Conservation (phyloP, 1,140 invertebrate genomes). For the Arion vulgaris region DNA sequence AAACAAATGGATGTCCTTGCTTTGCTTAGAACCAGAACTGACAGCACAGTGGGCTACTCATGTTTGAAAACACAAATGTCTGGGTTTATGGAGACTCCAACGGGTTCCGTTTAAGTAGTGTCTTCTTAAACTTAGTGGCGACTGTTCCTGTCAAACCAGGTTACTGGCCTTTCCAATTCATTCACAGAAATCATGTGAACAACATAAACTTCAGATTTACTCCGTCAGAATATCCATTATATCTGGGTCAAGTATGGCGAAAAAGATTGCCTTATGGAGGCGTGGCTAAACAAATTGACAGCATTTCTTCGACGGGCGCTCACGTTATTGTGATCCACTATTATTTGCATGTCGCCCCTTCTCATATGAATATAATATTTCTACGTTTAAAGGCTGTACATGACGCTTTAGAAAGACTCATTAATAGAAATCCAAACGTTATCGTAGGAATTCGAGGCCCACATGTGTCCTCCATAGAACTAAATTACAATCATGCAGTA, state of each 20-base stretch:
- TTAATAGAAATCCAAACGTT: slow-evolving; percentile 12
- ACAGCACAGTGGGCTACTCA: neutral
- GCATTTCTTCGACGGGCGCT: neutral
- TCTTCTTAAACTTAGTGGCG: neutral
- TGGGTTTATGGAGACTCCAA: slow-evolving; percentile 29
- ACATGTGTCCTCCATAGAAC: neutral
- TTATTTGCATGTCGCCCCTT: neutral
- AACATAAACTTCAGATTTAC: neutral
- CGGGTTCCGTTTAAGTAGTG: neutral
- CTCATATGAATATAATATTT: neutral
- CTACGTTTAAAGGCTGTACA: neutral
- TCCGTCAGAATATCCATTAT: slow-evolving; percentile 1
- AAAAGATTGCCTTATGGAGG: neutral
- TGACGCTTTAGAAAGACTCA: neutral
- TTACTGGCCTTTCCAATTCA: neutral
- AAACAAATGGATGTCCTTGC: neutral
- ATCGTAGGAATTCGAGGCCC: slow-evolving; percentile 17
- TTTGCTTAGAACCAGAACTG: neutral
- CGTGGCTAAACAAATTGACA: neutral
- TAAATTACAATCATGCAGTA: slow-evolving; percentile 5
- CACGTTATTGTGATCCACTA: slow-evolving; percentile 26
- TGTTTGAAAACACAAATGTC: slow-evolving; percentile 9
- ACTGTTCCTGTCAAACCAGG: no score
- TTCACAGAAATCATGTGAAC: neutral
- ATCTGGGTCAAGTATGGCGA: neutral